Base-by-base conservation (phyloP, 2,888 invertebrate species). In the Byasa hedistus region DNA sequence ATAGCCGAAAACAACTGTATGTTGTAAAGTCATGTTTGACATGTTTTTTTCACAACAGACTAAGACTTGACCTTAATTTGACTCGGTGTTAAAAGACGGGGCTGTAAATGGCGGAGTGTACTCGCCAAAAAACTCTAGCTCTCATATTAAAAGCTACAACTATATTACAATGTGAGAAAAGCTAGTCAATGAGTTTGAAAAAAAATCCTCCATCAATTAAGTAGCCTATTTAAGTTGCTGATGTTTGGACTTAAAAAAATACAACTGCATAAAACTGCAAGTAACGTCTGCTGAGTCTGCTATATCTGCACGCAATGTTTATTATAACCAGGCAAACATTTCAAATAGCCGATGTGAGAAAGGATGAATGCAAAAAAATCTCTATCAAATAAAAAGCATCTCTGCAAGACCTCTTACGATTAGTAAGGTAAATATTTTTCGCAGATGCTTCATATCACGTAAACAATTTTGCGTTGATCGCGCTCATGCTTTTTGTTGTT, bases 1-100 rank as follows among this genome's bases (percentile, higher is more conserved):
- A 73, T 70, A 63, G 66, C 52, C 58, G 67, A 69, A 70, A 32
- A 65, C 67, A 68, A 64, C 64, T 58, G 36, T 57, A 27, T 24
- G 27, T 22, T 52, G 19, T 5, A n/a, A 27, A 32, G 55, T 56
- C 19, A 36, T 36, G 39, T 39, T 15, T 39, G 39, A 39, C 39
- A 39, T 39, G 12, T 39, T 15, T 39, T 15, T 39, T 39, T 39
- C 3, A 39, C 15, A 39, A 15, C 39, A 15, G 39, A 27, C 10
- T 32, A 32, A 32, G 8, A 32, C 39, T 39, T 12, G 15, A 39
- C 39, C 15, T 39, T 39, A 15, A 39, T 39, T 39, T 39, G 12
- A 39, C 15, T 39, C 12, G 39, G 39, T 39, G 1, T 39, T 15
- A 15, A 15, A 15, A 39, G 39, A 39, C n/a, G n/a, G n/a, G 27